These are phyloP conservation scores for Syngnathus scovelli DNA, from an alignment of 2,113 vertebrate species.

Conservation along the genomic window DNA sequence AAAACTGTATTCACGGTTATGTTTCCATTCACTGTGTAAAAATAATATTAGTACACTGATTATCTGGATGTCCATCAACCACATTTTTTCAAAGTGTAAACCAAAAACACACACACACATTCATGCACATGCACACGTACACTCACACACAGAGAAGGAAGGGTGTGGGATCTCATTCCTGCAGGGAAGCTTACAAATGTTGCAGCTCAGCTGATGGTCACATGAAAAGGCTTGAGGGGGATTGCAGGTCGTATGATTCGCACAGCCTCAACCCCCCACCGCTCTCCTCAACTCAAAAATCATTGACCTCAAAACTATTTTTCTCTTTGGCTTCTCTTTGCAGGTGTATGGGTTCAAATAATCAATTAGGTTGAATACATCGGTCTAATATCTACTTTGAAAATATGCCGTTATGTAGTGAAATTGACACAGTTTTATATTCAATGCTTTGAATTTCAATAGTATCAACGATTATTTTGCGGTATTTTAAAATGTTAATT, in stretches of 20 bases:
- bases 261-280: constrained; percentile 40
- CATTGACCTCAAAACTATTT: neutral
- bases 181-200: constrained; percentile 58
- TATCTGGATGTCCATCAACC: neutral
- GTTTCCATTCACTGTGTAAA: neutral
- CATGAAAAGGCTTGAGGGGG: constrained; percentile 85
- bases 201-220: constrained; percentile 87
- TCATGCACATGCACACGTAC: neutral
- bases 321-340: neutral
- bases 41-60: neutral
- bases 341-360: neutral
- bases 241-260: constrained; percentile 77
- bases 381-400: neutral
- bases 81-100: neutral
- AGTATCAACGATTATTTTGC: neutral
- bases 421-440: neutral
- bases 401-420: neutral
- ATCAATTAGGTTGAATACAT: neutral
- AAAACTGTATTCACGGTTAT: neutral
- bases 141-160: neutral
- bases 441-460: neutral
- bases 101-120: constrained; percentile 4
- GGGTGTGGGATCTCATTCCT: constrained; percentile 53
- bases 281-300: constrained; percentile 14
- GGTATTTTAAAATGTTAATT: neutral